Evolutionary conservation across 2,113 vertebrate genomes (phyloP).

Genomic region (Melospiza georgiana): DNA sequence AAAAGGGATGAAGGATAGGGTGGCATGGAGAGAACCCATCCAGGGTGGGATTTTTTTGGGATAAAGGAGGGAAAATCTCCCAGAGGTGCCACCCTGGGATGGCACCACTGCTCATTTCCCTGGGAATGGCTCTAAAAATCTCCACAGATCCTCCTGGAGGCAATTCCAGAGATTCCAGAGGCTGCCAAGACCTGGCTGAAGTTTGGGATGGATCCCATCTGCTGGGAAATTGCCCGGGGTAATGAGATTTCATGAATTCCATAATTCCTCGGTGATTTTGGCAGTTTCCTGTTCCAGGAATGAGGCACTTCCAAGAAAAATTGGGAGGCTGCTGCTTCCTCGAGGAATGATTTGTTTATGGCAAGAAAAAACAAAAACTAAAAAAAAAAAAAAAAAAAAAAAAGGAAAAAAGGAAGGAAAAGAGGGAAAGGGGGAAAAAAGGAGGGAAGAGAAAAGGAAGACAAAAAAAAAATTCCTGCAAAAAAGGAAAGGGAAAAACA

Average conservation of each 20-base stretch:
- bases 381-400: no score
- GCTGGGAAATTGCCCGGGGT: not conserved
- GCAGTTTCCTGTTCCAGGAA: not conserved
- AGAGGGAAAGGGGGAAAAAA: not conserved
- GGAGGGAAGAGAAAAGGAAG: not conserved
- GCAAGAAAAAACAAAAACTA: no score
- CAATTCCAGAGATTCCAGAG: not conserved
- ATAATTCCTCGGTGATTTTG: not conserved
- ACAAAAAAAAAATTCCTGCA: not conserved
- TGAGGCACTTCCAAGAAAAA: not conserved
- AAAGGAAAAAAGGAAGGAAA: not conserved
- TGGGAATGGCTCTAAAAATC: not conserved
- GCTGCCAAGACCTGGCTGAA: not conserved
- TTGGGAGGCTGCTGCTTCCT: not conserved
- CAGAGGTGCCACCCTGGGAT: no score
- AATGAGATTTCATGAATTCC: not conserved
- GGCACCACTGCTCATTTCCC: not conserved
- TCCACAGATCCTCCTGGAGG: not conserved
- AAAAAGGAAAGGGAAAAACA: not conserved
- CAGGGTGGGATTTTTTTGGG: not conserved
- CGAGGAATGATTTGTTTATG: not conserved
- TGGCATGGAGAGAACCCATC: not conserved
- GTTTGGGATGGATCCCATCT: not conserved
- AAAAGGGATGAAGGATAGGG: not conserved
- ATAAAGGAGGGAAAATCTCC: not conserved